These are phyloP conservation scores for Iselma pallidipennis DNA, from an alignment of 2,888 invertebrate species.

Conservation along the genomic window DNA sequence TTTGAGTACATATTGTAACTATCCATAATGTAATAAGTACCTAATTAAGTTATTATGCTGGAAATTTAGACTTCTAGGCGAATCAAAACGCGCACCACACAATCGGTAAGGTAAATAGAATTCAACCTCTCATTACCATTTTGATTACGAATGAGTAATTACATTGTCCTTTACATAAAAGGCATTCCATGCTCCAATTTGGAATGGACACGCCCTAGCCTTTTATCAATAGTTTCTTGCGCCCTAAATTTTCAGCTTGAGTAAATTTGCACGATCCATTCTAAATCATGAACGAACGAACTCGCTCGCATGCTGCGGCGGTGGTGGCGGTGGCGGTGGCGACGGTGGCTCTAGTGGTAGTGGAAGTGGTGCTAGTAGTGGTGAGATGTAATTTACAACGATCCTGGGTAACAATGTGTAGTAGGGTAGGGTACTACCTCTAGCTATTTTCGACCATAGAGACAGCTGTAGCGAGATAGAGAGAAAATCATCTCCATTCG, in stretches of 20 bases:
- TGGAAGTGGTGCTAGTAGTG: background rate
- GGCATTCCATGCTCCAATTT: conserved; percentile 21
- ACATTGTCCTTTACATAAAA: conserved; percentile 25
- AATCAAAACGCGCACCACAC: conserved; percentile 17
- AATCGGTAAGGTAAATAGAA: conserved; percentile 23
- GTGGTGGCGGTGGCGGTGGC: background rate
- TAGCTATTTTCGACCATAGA: conserved; percentile 6
- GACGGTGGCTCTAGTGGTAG: background rate
- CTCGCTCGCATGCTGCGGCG: conserved; percentile 9
- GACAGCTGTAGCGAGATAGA: background rate
- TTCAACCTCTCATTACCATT: conserved; percentile 27
- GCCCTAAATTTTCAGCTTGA: conserved; percentile 26
- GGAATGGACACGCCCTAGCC: conserved; percentile 13
- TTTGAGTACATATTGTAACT: too few relatives aligned
- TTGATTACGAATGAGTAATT: conserved; percentile 27
- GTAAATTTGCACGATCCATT: conserved; percentile 26
- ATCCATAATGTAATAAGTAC: background rate
- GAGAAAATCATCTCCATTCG: background rate
- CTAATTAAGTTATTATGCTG: background rate
- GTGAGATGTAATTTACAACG: conserved; percentile 31
- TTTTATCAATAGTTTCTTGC: conserved; percentile 22
- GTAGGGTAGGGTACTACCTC: conserved; percentile 1
- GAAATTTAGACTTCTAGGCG: conserved; percentile 4
- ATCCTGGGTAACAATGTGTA: conserved; percentile 27
- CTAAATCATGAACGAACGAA: conserved; percentile 25